Percentiles rank a stretch among this genome's conserved stretches.
Conservation (phyloP, 2,113 vertebrate species). For the Centropus unirufus region DNA sequence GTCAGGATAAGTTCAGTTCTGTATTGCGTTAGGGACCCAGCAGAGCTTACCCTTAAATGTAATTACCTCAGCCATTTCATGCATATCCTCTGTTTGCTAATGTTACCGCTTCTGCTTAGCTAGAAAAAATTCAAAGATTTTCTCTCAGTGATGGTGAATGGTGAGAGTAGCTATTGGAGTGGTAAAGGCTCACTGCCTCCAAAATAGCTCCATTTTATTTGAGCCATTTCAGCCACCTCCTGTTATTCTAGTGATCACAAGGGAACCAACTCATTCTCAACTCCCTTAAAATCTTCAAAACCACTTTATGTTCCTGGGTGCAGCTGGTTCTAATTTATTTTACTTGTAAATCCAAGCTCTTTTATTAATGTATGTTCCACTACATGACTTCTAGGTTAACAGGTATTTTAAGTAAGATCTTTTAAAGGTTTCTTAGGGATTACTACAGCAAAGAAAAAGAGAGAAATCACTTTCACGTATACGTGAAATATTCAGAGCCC, state of each 20-base stretch:
- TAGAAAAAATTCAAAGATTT: background rate
- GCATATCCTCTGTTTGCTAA: background rate
- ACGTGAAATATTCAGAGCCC: background rate
- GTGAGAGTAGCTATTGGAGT: background rate
- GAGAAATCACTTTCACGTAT: background rate
- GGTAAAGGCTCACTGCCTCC: background rate
- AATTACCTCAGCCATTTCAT: background rate
- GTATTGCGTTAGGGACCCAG: background rate
- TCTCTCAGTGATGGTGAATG: background rate
- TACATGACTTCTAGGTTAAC: background rate
- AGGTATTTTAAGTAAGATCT: background rate
- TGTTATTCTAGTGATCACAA: background rate
- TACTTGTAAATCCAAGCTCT: background rate
- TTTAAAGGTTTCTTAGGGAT: background rate
- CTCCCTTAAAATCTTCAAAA: conserved; percentile 8
- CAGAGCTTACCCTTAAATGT: background rate
- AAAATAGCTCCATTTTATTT: background rate
- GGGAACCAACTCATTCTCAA: background rate
- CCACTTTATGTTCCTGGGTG: background rate
- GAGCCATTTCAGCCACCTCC: background rate
- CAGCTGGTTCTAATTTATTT: background rate
- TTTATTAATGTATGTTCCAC: background rate
- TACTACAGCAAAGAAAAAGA: background rate
- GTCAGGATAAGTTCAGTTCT: background rate
- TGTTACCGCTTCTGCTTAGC: background rate